Percentiles rank a stretch among this genome's conserved stretches.
Evolutionary conservation across 2,888 invertebrate genomes (phyloP).

Genomic region (Coelogynopora nodosa): DNA sequence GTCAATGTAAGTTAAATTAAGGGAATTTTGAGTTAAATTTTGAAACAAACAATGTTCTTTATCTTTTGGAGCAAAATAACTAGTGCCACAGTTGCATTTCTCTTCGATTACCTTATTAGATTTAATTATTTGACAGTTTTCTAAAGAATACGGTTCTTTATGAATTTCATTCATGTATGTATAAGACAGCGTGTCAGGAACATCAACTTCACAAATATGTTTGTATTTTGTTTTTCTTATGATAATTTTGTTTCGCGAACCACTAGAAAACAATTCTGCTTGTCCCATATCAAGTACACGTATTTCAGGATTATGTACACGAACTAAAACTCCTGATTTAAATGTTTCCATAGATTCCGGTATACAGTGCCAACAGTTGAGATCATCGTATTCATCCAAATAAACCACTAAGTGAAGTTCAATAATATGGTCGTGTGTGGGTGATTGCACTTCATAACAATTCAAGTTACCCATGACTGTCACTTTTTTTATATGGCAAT

Average conservation of each 20-base stretch:
- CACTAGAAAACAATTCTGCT: background rate
- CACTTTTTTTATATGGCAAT: background rate
- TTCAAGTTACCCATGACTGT: background rate
- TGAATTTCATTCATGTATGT: background rate
- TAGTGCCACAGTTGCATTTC: background rate
- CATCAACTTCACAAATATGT: background rate
- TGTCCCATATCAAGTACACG: background rate
- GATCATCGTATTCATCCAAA: background rate
- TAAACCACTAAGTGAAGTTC: background rate
- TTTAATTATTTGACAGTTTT: background rate
- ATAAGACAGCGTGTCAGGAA: background rate
- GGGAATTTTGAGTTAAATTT: background rate
- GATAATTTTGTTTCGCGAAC: background rate
- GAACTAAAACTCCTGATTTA: background rate
- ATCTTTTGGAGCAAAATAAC: background rate
- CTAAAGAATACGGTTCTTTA: background rate
- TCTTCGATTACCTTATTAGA: background rate
- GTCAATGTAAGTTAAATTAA: background rate
- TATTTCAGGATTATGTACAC: background rate
- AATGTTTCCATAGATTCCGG: background rate
- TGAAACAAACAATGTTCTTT: background rate
- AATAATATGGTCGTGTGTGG: background rate
- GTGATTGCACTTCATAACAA: background rate
- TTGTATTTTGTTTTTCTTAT: background rate
- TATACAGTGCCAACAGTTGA: constrained; percentile 7